A percentile compares a stretch with the other conserved stretches of the same genome.
These are phyloP conservation scores for Hyposmocoma kahamanoa DNA, from an alignment of 1,140 invertebrate genomes.

Conservation along the genomic window DNA sequence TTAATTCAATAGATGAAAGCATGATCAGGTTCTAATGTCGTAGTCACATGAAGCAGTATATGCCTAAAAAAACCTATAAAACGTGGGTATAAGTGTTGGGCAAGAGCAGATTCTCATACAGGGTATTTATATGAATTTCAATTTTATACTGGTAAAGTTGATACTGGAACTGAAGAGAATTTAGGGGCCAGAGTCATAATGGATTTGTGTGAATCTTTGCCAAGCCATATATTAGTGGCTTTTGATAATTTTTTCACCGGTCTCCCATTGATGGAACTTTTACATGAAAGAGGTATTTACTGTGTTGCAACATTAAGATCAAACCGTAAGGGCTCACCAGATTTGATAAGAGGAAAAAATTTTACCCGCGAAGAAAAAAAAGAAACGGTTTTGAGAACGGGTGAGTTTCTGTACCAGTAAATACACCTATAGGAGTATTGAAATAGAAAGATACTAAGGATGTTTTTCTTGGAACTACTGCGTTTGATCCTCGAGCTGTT, in stretches of 20 bases:
- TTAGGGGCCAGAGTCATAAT: slow-evolving; percentile 17
- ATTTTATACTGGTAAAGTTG: slow-evolving; percentile 7
- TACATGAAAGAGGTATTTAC: slow-evolving; percentile 19
- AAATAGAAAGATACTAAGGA: slow-evolving; percentile 16
- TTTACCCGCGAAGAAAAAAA: neutral
- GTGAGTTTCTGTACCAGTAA: slow-evolving; percentile 14
- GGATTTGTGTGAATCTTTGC: slow-evolving; percentile 11
- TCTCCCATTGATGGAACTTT: slow-evolving; percentile 15
- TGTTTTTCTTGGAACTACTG: slow-evolving; percentile 10
- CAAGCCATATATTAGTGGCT: slow-evolving; percentile 14
- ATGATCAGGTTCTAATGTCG: slow-evolving; percentile 11
- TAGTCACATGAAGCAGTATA: slow-evolving; percentile 6
- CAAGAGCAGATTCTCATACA: neutral
- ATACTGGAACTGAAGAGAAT: slow-evolving; percentile 7
- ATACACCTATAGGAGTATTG: slow-evolving; percentile 6
- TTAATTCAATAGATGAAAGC: slow-evolving; percentile 15
- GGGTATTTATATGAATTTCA: slow-evolving; percentile 9
- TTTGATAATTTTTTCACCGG: slow-evolving; percentile 26
- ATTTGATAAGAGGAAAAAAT: neutral
- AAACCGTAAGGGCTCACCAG: slow-evolving; percentile 15
- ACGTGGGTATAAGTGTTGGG: slow-evolving; percentile 7
- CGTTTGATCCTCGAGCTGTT: slow-evolving; percentile 9
- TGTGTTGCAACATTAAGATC: slow-evolving; percentile 14
- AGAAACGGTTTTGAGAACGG: slow-evolving; percentile 14
- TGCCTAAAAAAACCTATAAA: slow-evolving; percentile 10